Evolutionary conservation across 2,888 invertebrate genomes (phyloP), one percentile per base, ranked within the genome.

Genomic region (Caenorhabditis zanzibari): DNA sequence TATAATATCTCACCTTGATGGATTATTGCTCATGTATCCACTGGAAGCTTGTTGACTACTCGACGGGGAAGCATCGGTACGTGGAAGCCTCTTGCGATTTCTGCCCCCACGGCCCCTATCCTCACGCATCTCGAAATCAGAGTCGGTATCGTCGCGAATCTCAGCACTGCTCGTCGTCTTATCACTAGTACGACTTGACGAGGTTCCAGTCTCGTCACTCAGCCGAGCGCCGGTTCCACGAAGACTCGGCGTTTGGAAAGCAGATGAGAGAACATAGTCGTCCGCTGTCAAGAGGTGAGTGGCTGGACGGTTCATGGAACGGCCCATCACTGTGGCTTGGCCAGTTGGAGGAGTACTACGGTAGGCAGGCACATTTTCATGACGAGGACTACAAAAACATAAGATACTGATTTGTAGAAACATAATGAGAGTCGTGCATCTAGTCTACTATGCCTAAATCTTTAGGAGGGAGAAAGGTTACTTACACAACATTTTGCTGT

Each of bases 21-120:
- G 82, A 61, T 89, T 90, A 49, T 90, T 90, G 66, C 90, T 90
- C 64, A 90, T 85, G 69, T 92, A 92, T 41, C 92, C 92, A 47
- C 89, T 89, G n/a, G 89, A 89, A 1, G 90, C 87, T 7, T 87
- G 84, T 52, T 84, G 87, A 41, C 85, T 86, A 66, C 79, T 81
- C 3, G 82, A 68, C 66, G 85, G 74, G 32, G 81, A 75, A 7
- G 81, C 58, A 63, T 81, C 83, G 0, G 81, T 66, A 12, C 80
- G 61, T 75, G 80, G 71, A 26, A 81, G 63, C 38, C 85, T 71
- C 52, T 85, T 85, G 19, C 82, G 82, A 54, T 82, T 87, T 10
- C 86, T 44, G 0, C 72, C 71, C 0, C 74, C 61, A 32, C 81
- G 85, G 24, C 59, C 71, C 32, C 71, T 47, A n/a, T 80, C 82